Conservation (phyloP, 2,888 invertebrate genomes). For the Pandemis cinnamomeana region DNA sequence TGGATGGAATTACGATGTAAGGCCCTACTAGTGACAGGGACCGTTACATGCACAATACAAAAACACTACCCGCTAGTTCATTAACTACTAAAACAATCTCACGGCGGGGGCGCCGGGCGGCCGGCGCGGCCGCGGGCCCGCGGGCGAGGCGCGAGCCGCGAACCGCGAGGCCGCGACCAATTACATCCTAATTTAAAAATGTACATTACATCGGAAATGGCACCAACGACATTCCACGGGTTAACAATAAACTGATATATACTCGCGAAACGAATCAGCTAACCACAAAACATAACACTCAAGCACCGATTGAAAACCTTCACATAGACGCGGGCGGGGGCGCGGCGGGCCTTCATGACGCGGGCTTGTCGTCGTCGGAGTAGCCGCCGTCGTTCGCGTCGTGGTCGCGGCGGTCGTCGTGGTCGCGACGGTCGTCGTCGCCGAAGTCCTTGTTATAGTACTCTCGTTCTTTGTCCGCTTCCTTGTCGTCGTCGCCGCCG, state of each 20-base stretch:
- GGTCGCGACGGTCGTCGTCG: constrained; percentile 68
- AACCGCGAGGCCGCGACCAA: constrained; percentile 25
- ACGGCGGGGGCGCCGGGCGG: constrained; percentile 46
- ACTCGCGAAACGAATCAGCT: constrained; percentile 64
- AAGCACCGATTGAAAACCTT: constrained; percentile 77
- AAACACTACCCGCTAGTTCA: constrained; percentile 75
- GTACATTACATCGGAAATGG: constrained; percentile 79
- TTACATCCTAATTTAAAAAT: constrained; percentile 63
- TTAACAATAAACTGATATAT: constrained; percentile 77
- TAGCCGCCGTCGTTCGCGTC: constrained; percentile 76
- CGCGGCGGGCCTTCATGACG: constrained; percentile 64
- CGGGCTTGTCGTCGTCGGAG: constrained; percentile 76
- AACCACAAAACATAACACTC: constrained; percentile 80
- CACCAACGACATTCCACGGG: constrained; percentile 83
- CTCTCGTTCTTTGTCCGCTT: constrained; percentile 78
- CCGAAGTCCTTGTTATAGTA: constrained; percentile 69
- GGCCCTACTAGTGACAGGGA: constrained; percentile 76
- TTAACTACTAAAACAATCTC: constrained; percentile 67
- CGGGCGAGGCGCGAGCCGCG: background rate
- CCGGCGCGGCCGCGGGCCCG: background rate
- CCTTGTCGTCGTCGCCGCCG: constrained; percentile 79
- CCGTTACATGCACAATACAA: constrained; percentile 76
- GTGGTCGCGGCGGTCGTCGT: constrained; percentile 47
- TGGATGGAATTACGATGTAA: constrained; percentile 85
- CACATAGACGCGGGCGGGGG: constrained; percentile 62